Evolutionary conservation across 2,888 invertebrate genomes (phyloP).

Genomic region (Molorchus minor): DNA sequence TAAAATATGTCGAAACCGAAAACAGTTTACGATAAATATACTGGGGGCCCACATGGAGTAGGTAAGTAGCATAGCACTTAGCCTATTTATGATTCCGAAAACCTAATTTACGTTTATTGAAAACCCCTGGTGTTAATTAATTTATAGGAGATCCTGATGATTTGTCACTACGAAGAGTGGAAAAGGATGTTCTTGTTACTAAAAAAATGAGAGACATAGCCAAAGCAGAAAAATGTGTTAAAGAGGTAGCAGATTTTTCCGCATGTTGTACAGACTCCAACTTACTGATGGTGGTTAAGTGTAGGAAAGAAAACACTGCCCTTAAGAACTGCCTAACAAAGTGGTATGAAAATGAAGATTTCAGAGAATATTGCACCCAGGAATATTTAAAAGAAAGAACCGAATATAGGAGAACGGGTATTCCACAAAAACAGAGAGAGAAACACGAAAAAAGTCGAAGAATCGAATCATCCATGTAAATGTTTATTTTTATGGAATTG

Average conservation of each 20-base stretch:
- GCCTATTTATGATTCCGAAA: neutral
- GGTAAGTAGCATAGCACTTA: conserved; percentile 31
- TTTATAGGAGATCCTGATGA: conserved; percentile 86
- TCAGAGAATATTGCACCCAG: conserved; percentile 76
- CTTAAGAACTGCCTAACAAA: conserved; percentile 75
- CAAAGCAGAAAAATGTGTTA: conserved; percentile 78
- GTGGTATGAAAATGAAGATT: conserved; percentile 83
- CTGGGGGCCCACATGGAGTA: conserved; percentile 43
- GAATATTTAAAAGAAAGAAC: conserved; percentile 84
- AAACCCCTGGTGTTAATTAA: neutral
- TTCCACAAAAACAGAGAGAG: conserved; percentile 67
- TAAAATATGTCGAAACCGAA: neutral
- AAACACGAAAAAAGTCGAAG: conserved; percentile 49
- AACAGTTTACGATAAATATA: conserved; percentile 29
- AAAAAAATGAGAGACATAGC: conserved; percentile 88
- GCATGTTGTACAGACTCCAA: conserved; percentile 76
- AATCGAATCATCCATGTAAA: conserved; percentile 51
- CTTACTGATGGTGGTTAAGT: conserved; percentile 77
- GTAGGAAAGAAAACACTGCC: conserved; percentile 74
- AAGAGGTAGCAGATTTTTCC: conserved; percentile 76
- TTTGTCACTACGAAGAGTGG: conserved; percentile 83
- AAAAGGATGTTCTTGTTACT: conserved; percentile 87
- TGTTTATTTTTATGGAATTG: neutral
- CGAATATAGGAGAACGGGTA: conserved; percentile 84
- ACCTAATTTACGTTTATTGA: neutral